A percentile compares a stretch with the other conserved stretches of the same genome.
These are phyloP conservation scores for Bubalus kerabau DNA, from an alignment of 2,113 vertebrate species.

Conservation along the genomic window DNA sequence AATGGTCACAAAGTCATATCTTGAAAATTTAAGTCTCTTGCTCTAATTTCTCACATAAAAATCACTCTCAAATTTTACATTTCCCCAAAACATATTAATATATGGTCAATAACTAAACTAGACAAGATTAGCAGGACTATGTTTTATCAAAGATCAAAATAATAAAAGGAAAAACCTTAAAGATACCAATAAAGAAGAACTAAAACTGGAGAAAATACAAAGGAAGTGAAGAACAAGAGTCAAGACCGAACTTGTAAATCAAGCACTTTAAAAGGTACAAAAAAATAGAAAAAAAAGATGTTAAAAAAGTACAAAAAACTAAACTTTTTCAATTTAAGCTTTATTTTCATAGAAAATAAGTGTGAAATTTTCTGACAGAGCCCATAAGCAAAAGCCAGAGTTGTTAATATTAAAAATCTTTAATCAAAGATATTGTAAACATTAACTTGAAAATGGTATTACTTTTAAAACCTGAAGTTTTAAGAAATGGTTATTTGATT, in stretches of 20 bases:
- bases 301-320: background rate
- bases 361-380: background rate
- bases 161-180: background rate
- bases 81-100: background rate
- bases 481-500: background rate
- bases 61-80: background rate
- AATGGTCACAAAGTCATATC: background rate
- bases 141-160: background rate
- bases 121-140: background rate
- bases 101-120: background rate
- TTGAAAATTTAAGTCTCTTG: background rate
- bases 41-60: slow-evolving; percentile 19
- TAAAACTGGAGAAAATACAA: background rate
- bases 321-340: background rate
- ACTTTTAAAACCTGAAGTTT: background rate
- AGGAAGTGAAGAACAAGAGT: background rate
- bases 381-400: background rate
- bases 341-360: background rate
- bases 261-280: background rate
- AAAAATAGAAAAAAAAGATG: background rate
- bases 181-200: background rate
- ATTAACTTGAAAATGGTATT: background rate
- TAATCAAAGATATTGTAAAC: background rate
- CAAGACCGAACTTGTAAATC: background rate
- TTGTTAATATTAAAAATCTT: background rate